A percentile compares a stretch with the other conserved stretches of the same genome.
Evolutionary conservation across 2,797 vertebrate genomes (phyloP).

Genomic region (Acropternis orthonyx): DNA sequence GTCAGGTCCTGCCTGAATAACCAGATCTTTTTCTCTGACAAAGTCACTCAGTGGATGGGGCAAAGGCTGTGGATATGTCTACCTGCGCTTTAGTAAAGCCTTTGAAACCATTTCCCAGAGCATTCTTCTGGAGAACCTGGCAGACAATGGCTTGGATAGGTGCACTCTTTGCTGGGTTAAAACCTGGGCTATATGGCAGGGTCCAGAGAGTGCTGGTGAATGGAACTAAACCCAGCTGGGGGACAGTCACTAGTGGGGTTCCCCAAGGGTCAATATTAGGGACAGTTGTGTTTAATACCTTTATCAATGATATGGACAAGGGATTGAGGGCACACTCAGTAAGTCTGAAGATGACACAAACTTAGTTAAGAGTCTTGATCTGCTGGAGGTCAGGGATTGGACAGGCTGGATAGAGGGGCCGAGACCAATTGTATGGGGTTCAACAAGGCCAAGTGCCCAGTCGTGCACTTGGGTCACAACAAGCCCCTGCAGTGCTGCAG

Average conservation of each 20-base stretch:
- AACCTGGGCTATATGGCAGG: background rate
- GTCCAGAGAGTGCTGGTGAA: background rate
- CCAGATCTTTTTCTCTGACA: background rate
- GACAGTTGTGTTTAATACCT: background rate
- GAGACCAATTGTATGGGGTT: background rate
- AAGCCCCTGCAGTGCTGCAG: too few species aligned
- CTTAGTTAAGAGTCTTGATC: background rate
- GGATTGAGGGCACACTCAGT: background rate
- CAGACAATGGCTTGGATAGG: background rate
- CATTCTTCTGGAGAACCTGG: background rate
- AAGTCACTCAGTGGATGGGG: background rate
- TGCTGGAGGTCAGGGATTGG: background rate
- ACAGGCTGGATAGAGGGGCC: background rate
- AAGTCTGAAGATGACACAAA: background rate
- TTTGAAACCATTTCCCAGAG: background rate
- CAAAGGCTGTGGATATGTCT: background rate
- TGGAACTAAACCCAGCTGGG: background rate
- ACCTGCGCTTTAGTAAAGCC: background rate
- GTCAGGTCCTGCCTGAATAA: background rate
- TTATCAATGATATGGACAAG: rapidly evolving
- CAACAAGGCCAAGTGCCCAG: background rate
- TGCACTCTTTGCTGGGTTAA: background rate
- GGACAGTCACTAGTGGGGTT: background rate
- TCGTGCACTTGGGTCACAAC: background rate
- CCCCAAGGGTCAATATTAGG: rapidly evolving